Evolutionary conservation across 2,888 invertebrate species (phyloP).

Genomic region (Alcis repandata): DNA sequence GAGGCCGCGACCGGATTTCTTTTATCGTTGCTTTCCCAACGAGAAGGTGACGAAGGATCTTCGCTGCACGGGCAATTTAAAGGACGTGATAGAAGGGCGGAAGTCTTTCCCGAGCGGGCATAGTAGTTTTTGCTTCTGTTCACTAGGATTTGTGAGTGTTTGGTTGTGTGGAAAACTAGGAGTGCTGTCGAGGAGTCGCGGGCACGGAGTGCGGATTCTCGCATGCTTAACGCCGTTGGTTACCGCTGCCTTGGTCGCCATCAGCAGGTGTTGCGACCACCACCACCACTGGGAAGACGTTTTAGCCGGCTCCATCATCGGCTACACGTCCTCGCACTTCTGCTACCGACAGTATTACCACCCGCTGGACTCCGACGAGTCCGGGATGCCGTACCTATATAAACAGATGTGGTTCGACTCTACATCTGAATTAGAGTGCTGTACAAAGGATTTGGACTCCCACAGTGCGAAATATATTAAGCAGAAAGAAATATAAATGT

Average conservation of each 20-base stretch:
- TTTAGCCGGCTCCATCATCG: conserved; percentile 89
- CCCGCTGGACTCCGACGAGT: conserved; percentile 55
- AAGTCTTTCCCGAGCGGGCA: conserved; percentile 97
- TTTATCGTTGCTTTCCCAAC: conserved; percentile 93
- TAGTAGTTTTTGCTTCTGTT: conserved; percentile 92
- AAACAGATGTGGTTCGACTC: conserved; percentile 37
- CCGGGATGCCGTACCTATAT: conserved; percentile 52
- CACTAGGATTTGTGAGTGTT: conserved; percentile 90
- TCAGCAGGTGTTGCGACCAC: conserved; percentile 93
- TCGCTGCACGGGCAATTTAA: conserved; percentile 88
- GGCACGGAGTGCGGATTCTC: conserved; percentile 87
- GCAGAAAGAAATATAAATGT: conserved; percentile 28
- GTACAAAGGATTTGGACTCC: conserved; percentile 42
- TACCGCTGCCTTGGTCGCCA: conserved; percentile 88
- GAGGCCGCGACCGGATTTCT: conserved; percentile 94
- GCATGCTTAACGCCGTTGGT: conserved; percentile 88
- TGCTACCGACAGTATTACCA: conserved; percentile 91
- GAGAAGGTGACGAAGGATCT: conserved; percentile 82
- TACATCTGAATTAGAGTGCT: conserved; percentile 42
- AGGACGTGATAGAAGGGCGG: conserved; percentile 89
- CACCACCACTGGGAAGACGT: conserved; percentile 97
- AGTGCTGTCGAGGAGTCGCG: conserved; percentile 87
- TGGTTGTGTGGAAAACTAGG: conserved; percentile 90
- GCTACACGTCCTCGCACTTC: conserved; percentile 87
- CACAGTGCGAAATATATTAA: conserved; percentile 25